phyloP scores from a whole-genome alignment of 2,113 vertebrate species.

The Acanthochromis polyacanthus region DNA sequence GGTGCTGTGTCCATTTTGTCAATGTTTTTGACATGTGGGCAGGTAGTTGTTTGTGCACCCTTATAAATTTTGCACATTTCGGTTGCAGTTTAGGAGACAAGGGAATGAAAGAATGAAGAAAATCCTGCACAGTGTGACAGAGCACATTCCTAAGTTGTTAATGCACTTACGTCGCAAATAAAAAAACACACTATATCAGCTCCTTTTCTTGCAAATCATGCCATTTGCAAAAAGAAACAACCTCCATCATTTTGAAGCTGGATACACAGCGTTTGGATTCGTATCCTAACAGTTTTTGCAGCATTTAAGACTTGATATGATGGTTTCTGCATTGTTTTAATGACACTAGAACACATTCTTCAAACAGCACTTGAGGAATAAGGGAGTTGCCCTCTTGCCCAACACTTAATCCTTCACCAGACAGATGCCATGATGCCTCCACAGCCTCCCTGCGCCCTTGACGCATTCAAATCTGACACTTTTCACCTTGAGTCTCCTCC shows the following conservation, averaged over 20 bases:
- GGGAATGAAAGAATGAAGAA: neutral
- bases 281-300: too few relatives aligned
- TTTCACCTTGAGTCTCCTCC: constrained; percentile 58
- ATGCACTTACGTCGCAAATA: too few relatives aligned
- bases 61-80: neutral
- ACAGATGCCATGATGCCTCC: constrained; percentile 12
- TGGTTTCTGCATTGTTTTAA: too few relatives aligned
- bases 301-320: too few relatives aligned
- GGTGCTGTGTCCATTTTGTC: neutral
- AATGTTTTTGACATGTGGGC: neutral
- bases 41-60: neutral
- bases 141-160: too few relatives aligned
- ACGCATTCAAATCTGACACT: constrained; percentile 38
- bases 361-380: neutral
- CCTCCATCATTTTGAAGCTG: too few relatives aligned
- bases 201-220: too few relatives aligned
- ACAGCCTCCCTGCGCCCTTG: constrained; percentile 56
- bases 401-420: neutral
- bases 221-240: too few relatives aligned
- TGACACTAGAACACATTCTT: too few relatives aligned
- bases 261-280: too few relatives aligned
- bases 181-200: too few relatives aligned
- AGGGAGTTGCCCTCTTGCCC: constrained; percentile 25
- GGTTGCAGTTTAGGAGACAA: neutral
- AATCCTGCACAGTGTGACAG: neutral